These are phyloP conservation scores for Eubucco bourcierii DNA, from an alignment of 2,113 vertebrate genomes.

Conservation along the genomic window DNA sequence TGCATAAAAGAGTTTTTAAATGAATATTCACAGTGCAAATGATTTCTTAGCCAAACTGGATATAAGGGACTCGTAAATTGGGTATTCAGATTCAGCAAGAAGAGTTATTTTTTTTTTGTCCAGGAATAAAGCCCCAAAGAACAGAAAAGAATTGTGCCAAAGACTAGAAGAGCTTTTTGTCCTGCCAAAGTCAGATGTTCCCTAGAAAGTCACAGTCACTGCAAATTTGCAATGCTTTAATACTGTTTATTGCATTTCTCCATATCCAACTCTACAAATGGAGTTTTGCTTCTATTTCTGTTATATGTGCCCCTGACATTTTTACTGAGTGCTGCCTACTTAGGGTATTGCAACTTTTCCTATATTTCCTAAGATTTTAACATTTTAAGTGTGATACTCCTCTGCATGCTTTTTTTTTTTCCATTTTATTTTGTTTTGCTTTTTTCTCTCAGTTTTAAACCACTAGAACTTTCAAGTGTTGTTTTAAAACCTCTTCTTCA, in stretches of 20 bases:
- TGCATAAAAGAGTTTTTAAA: not conserved
- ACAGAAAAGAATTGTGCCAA: not conserved
- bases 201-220: not conserved
- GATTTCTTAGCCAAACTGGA: not conserved
- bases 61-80: not conserved
- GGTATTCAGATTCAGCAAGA: not conserved
- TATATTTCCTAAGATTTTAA: not conserved
- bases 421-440: too few relatives aligned
- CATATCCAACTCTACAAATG: not conserved
- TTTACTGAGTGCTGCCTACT: not conserved
- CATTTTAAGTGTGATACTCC: not conserved
- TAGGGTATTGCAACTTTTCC: not conserved
- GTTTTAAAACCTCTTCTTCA: not conserved
- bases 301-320: not conserved
- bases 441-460: not conserved
- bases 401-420: not conserved
- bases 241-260: not conserved
- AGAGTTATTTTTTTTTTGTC: not conserved
- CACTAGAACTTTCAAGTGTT: not conserved
- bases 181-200: not conserved
- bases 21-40: slow-evolving; percentile 4
- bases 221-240: not conserved
- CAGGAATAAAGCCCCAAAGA: slow-evolving; percentile 5
- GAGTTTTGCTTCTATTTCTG: not conserved
- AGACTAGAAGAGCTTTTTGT: not conserved